Evolutionary conservation across 2,797 vertebrate species (phyloP).

Genomic region (Taenioides sp.): DNA sequence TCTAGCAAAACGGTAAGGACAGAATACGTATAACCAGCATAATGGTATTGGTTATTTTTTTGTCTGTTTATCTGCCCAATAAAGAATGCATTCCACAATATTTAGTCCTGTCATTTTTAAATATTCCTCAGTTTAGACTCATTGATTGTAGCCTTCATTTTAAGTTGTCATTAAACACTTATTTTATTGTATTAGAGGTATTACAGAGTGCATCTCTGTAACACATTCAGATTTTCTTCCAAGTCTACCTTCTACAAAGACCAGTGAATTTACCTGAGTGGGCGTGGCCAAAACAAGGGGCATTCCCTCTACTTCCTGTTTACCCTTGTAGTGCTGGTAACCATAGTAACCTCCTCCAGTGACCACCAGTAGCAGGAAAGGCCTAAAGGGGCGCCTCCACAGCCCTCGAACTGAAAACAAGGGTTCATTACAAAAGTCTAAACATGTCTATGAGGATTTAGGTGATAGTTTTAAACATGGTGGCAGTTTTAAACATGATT

Average conservation of each 20-base stretch:
- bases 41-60: not conserved
- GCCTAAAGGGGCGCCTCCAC: slow-evolving; percentile 67
- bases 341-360: slow-evolving; percentile 86
- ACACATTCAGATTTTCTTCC: slow-evolving; percentile 3
- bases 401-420: slow-evolving; percentile 36
- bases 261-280: slow-evolving; percentile 43
- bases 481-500: not conserved
- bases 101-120: too few relatives aligned
- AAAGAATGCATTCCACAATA: too few relatives aligned
- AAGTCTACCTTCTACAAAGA: not conserved
- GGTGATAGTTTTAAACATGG: not conserved
- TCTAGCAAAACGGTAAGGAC: not conserved
- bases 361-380: slow-evolving; percentile 81
- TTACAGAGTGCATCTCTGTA: not conserved
- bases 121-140: too few relatives aligned
- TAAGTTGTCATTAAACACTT: not conserved
- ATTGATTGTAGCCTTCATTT: too few relatives aligned
- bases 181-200: not conserved
- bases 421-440: not conserved
- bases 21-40: not conserved
- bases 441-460: not conserved
- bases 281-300: slow-evolving; percentile 40
- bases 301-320: slow-evolving; percentile 23
- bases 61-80: too few relatives aligned
- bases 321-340: slow-evolving; percentile 81